Evolutionary conservation across 2,113 vertebrate species (phyloP), one percentile per base, ranked within the genome.

Genomic region (Muscicapa adusta): DNA sequence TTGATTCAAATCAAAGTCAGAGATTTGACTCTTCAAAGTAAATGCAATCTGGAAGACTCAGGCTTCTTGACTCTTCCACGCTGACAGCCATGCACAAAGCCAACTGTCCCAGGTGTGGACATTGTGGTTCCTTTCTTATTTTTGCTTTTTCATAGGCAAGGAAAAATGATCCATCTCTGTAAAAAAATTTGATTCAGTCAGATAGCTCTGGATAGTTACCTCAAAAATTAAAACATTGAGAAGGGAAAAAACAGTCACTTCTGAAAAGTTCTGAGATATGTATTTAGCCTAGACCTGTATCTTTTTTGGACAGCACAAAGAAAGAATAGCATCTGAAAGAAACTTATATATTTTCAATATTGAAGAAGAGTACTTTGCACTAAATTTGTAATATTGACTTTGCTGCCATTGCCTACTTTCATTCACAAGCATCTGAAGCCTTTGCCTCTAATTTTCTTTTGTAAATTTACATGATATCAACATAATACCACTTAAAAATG

Each of bases 401-500:
- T 54, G 6, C 34, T 93, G 26, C 34, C 65, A 62, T 78, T 88
- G 40, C 2, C 10, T 79, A 13, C 36, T 70, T 80, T 58, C 70
- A 68, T 89, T 88, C 76, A 50, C 13, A 72, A 80, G 6, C 20
- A 65, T 77, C 54, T 90, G 80, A 96, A 93, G 43, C 9, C 8
- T 48, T 94, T 6, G 2, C 12, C 38, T 93, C 70, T 75, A 1
- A 79, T 78, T 92, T 95, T 94, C 31, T 54, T 40, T 92, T 94
- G 63, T 57, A 96, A 93, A 94, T 91, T 83, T 96, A 71, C 67
- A 86, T 67, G 45, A 34, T 71, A 93, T 79, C 70, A 89, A 82
- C 77, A 94, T 91, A 96, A 97, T 93, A 70, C n/a, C 61, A 57
- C 61, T 78, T 82, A 75, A 58, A 82, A 96, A 75, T 67, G 38